Evolutionary conservation across 2,113 vertebrate genomes (phyloP), one percentile per base, ranked within the genome.

Genomic region (Sturnus vulgaris): DNA sequence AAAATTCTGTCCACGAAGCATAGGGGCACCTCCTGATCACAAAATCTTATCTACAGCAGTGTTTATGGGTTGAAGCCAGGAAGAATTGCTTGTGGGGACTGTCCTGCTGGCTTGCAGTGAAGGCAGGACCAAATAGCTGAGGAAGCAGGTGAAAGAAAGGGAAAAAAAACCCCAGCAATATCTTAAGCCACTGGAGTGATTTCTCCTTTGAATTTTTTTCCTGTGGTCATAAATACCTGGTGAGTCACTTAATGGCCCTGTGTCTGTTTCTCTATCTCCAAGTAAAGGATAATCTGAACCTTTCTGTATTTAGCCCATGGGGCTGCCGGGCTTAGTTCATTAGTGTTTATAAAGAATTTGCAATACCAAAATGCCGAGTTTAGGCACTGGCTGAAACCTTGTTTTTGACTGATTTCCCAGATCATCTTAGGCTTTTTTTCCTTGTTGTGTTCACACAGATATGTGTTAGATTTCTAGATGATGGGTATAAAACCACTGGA

Each of bases 211-310:
- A 71, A 7, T 77, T 86, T 93, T 93, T 92, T 84, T 63, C 68
- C 75, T 90, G 63, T 92, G 68, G 50, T 66, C 85, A 25, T 88
- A 92, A 94, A 80, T 95, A 92, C 79, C 76, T 88, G 60, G 63
- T 81, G 79, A 95, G 73, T 94, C 56, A 95, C 44, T 95, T 59
- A 27, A 70, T 77, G 53, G 23, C 44, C 3, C 1, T n/a, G 44
- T 76, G 55, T 88, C 75, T 89, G 70, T 86, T 93, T 92, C 85
- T 77, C 40, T 92, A 42, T 65, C 55, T 92, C 56, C 35, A 66
- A 78, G 64, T 13, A 33, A 61, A 80, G 50, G 27, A 47, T 77
- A 70, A 93, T 46, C 47, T 12, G 2, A 82, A 22, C n/a, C 37
- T 68, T 84, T 78, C 71, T 79, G 18, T 46, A 20, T 57, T 72